Percentiles rank a stretch among this genome's conserved stretches.
Evolutionary conservation across 2,888 invertebrate genomes (phyloP).

Genomic region (Unio pictorum): DNA sequence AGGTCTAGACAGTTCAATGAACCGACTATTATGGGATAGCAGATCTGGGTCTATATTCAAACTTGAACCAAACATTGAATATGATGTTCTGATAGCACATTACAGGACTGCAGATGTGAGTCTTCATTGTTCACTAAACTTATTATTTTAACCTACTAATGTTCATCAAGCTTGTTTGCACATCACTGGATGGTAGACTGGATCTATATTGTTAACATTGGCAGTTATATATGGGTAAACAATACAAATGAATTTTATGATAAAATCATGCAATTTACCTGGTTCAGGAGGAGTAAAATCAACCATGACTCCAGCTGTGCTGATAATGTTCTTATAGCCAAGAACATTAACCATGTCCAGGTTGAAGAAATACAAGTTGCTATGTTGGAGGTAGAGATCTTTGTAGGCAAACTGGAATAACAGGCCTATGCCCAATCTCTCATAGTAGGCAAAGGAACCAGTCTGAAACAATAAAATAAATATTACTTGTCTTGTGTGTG

Average conservation of each 20-base stretch:
- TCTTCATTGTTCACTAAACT: too few species aligned
- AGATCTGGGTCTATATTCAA: too few species aligned
- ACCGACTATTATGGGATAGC: too few species aligned
- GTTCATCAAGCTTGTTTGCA: too few species aligned
- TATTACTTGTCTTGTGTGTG: background rate
- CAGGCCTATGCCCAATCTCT: constrained; percentile 40
- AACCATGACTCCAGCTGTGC: constrained; percentile 32
- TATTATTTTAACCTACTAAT: too few species aligned
- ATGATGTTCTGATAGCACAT: too few species aligned
- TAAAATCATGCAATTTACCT: constrained; percentile 10
- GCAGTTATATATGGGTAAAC: too few species aligned
- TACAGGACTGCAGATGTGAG: too few species aligned
- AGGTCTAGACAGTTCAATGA: too few species aligned
- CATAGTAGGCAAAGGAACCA: constrained; percentile 40
- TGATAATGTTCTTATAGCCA: constrained; percentile 34
- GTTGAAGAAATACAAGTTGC: constrained; percentile 44
- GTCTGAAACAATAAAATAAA: constrained; percentile 21
- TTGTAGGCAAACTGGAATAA: constrained; percentile 26
- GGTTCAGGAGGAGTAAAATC: constrained; percentile 48
- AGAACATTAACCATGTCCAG: constrained; percentile 37
- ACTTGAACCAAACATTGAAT: too few species aligned
- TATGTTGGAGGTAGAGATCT: constrained; percentile 31
- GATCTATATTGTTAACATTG: too few species aligned
- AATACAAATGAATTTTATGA: background rate
- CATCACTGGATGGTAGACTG: too few species aligned